phyloP scores from a whole-genome alignment of 53 echinoderm and acorn worm species.

The Luidia sarsii region DNA sequence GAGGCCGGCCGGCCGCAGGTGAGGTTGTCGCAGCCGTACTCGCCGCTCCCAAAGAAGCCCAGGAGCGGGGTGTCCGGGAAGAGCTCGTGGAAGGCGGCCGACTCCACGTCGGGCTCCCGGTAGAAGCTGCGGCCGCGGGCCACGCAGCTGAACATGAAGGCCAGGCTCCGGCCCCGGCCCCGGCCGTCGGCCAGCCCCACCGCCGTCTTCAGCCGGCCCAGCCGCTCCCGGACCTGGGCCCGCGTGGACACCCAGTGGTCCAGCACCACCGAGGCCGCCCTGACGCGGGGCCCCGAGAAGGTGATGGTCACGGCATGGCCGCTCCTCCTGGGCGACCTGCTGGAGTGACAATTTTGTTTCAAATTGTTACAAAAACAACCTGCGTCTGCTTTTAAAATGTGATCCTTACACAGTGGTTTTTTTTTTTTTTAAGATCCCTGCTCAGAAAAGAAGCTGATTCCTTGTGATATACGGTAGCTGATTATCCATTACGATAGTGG shows the following conservation, averaged over 20 bases:
- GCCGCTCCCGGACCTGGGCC: conserved; percentile 41
- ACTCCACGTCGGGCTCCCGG: conserved; percentile 72
- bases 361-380: too few relatives aligned
- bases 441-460: too few relatives aligned
- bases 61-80: conserved; percentile 88
- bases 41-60: conserved; percentile 93
- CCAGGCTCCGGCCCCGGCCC: conserved; percentile 72
- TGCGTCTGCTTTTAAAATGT: too few relatives aligned
- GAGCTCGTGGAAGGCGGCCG: conserved; percentile 69
- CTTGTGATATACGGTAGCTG: too few relatives aligned
- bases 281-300: conserved; percentile 82
- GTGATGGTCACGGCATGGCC: conserved; percentile 37
- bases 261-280: conserved; percentile 81
- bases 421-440: too few relatives aligned
- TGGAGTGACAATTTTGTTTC: too few relatives aligned
- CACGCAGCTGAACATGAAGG: conserved; percentile 93
- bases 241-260: conserved; percentile 36
- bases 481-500: too few relatives aligned
- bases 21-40: conserved; percentile 83
- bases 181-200: conserved; percentile 60
- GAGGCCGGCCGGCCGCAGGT: conserved; percentile 21
- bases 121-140: conserved; percentile 75
- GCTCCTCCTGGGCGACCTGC: too few relatives aligned
- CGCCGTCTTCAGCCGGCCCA: conserved; percentile 63
- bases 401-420: too few relatives aligned